Evolutionary conservation across 2,113 vertebrate genomes (phyloP), one percentile per base, ranked within the genome.

Genomic region (Mionectes macconnelli): DNA sequence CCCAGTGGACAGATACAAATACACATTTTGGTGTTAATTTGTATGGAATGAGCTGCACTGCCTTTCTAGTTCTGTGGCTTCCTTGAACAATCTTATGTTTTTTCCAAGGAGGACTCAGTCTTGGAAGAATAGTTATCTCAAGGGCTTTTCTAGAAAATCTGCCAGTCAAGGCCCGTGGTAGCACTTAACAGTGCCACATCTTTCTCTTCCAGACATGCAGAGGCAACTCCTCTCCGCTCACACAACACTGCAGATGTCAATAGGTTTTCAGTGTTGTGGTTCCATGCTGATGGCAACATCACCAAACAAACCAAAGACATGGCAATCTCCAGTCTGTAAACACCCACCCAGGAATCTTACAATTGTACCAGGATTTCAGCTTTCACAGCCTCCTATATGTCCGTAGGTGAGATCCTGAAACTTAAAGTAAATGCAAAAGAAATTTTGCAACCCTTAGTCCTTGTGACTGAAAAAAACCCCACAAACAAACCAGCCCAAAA

Each of bases 101-200:
- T 76, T 84, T 56, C 50, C 44, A 76, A 66, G 17, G 12, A 72
- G 39, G 17, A 92, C 50, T 91, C 68, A 77, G 15, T 74, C 62
- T 66, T 69, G 44, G 75, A 88, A 83, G 15, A 83, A 28, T 49
- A 82, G 76, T 81, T 89, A 85, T 83, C 28, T 87, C 28, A 56
- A 87, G 70, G 44, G n/a, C 17, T 88, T 90, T 75, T 75, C 72
- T 88, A 63, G 87, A 95, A 91, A 67, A n/a, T 39, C 44, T 93
- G 49, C 40, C 33, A 89, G 53, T 64, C 78, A 87, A 75, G 69
- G 40, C 24, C 62, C 0, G 0, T 30, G 62, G 78, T 59, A 83
- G 62, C 47, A 63, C 42, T 84, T 64, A 37, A 69, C 49, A 53
- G 17, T 35, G n/a, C 45, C 79, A 70, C 1, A 3, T 66, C n/a